phyloP scores from a whole-genome alignment of 2,888 invertebrate species.

The Pyrrhosoma nymphula region DNA sequence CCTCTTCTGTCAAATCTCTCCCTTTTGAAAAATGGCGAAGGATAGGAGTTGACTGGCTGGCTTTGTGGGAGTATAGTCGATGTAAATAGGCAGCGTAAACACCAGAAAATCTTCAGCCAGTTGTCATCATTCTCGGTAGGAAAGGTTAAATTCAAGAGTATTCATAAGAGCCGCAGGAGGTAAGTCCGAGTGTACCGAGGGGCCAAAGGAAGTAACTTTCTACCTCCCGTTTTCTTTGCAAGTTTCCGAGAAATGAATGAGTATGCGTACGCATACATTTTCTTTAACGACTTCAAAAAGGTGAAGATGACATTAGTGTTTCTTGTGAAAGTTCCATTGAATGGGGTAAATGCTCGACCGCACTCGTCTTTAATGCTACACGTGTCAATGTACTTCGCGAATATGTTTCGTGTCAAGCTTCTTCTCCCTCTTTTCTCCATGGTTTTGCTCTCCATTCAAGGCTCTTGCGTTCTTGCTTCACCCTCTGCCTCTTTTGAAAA shows the following conservation, averaged over 20 bases:
- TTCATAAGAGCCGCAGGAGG: not conserved
- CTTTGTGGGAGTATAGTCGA: no score
- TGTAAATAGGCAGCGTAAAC: no score
- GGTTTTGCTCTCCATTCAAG: conserved; percentile 32
- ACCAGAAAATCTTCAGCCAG: no score
- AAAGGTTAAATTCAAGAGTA: not conserved
- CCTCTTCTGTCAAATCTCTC: no score
- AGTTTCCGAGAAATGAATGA: not conserved
- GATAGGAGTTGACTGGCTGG: no score
- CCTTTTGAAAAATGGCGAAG: no score
- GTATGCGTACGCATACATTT: not conserved
- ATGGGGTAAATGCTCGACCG: not conserved
- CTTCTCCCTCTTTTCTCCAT: not conserved
- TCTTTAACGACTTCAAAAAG: not conserved
- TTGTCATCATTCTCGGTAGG: not conserved
- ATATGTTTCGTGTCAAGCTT: conserved; percentile 14
- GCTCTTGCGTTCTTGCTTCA: not conserved
- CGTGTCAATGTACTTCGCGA: not conserved
- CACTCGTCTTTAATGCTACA: not conserved
- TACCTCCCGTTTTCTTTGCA: not conserved
- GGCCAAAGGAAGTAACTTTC: not conserved
- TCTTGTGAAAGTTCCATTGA: conserved; percentile 22
- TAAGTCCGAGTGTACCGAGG: not conserved
- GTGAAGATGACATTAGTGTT: not conserved
- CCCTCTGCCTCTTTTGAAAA: not conserved